These are phyloP conservation scores for Edolisoma coerulescens DNA, from an alignment of 2,113 vertebrate species.

Conservation along the genomic window DNA sequence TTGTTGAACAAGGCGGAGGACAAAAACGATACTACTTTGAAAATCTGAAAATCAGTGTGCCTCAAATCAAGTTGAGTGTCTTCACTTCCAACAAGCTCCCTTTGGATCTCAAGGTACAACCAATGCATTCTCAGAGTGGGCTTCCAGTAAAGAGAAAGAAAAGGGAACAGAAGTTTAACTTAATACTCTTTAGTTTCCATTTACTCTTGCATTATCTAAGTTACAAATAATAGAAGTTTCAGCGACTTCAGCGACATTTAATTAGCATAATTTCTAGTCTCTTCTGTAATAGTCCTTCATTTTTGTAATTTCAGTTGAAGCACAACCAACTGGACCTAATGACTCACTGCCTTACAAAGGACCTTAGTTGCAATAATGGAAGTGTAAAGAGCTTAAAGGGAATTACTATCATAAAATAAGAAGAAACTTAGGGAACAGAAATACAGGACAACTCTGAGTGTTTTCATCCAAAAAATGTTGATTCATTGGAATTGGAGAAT, in stretches of 20 bases:
- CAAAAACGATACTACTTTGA: slow-evolving; percentile 93
- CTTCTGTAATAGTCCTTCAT: neutral
- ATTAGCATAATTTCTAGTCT: neutral
- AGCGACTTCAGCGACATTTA: neutral
- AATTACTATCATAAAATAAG: neutral
- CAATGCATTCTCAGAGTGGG: neutral
- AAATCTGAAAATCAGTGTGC: slow-evolving; percentile 96
- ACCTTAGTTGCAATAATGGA: neutral
- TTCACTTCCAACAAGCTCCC: slow-evolving; percentile 95
- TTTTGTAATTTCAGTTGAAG: neutral
- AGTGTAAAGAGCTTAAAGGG: neutral
- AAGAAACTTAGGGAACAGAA: neutral
- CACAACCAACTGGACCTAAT: neutral
- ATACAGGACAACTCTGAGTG: neutral
- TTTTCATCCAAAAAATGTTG: neutral
- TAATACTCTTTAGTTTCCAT: neutral
- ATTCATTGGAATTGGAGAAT: neutral
- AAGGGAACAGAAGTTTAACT: neutral
- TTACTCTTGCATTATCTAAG: neutral
- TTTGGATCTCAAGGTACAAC: slow-evolving; percentile 89
- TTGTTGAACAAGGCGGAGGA: slow-evolving; percentile 72
- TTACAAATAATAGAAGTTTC: neutral
- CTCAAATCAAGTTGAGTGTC: slow-evolving; percentile 93
- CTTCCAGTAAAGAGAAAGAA: neutral
- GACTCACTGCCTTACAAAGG: neutral